Base-by-base conservation (phyloP, 2,888 invertebrate genomes). In the Yponomeuta sedellus region DNA sequence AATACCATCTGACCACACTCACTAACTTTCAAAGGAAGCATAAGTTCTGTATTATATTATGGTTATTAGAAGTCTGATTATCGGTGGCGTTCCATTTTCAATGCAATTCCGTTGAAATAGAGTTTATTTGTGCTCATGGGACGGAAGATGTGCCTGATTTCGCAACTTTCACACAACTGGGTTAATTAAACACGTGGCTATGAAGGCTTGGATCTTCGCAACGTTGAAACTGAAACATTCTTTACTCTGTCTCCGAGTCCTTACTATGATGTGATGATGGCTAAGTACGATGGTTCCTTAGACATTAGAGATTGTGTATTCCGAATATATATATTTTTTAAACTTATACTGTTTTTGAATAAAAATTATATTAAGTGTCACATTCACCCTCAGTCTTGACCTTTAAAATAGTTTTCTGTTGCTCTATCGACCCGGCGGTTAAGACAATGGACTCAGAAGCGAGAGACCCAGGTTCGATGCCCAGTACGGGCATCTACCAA, bases 81-180 rank as follows among this genome's bases (percentile, higher is more conserved):
- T 25, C 62, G 19, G 28, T 28, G 10, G 22, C 19, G 22, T 64
- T 64, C n/a, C 25, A 56, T 57, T 28, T 16, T 61, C 25, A 28
- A 12, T 11, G 25, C n/a, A 61, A 61, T 34, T 22, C 34, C n/a
- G 8, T 28, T 8, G 61, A 52, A 44, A 66, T 65, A 64, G 66
- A 67, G 61, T 64, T 62, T 19, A 62, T 34, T 28, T 64, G 22
- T 34, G 61, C 25, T 63, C 20, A 59, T 59, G 40, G 39, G 59
- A 11, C 19, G 19, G 59, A 58, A 39, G 59, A 20, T 56, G 58
- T 68, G 64, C 66, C 67, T 61, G 68, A 57, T 64, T 66, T 68
- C 66, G 68, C 67, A 57, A 68, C 70, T 71, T 71, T 71, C 71
- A 68, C 71, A 66, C 66, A 67, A 64, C 65, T 68, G 28, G 68